A percentile compares a stretch with the other conserved stretches of the same genome.
Conservation (phyloP, 2,888 invertebrate genomes). For the Eupithecia tripunctaria region DNA sequence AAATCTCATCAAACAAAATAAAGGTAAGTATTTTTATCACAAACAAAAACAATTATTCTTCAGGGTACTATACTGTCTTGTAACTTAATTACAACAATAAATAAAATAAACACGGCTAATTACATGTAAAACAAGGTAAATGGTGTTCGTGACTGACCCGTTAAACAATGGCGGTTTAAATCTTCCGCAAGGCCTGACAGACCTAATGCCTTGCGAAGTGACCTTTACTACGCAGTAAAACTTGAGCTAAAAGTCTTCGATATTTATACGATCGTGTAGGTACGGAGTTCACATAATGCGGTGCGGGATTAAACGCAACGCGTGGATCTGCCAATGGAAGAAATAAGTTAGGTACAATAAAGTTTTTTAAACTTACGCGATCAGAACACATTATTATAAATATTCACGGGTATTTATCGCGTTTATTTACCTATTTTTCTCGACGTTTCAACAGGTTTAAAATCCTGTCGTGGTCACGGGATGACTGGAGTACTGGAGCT, state of each 20-base stretch:
- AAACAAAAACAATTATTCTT: background rate
- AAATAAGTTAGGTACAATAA: background rate
- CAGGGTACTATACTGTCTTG: background rate
- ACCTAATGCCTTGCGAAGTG: slow-evolving; percentile 24
- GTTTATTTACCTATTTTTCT: no score
- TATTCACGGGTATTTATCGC: no score
- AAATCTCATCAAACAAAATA: no score
- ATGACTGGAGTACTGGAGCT: no score
- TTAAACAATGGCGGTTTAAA: slow-evolving; percentile 34
- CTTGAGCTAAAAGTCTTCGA: slow-evolving; percentile 32
- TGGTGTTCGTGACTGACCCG: slow-evolving; percentile 30
- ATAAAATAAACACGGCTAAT: slow-evolving; percentile 19
- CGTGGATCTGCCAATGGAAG: background rate
- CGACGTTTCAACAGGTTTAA: no score
- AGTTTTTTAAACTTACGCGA: no score
- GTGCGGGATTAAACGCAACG: slow-evolving; percentile 10
- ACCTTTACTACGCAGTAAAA: slow-evolving; percentile 34
- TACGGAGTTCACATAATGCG: slow-evolving; percentile 15
- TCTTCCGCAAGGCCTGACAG: slow-evolving; percentile 24
- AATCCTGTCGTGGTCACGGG: no score
- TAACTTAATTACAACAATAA: slow-evolving; percentile 7
- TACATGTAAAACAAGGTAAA: slow-evolving; percentile 21
- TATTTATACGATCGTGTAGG: slow-evolving; percentile 29
- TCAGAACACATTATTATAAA: no score
- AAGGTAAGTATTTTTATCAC: no score